phyloP scores from a whole-genome alignment of 2,113 vertebrate genomes.

The Nicator chloris region DNA sequence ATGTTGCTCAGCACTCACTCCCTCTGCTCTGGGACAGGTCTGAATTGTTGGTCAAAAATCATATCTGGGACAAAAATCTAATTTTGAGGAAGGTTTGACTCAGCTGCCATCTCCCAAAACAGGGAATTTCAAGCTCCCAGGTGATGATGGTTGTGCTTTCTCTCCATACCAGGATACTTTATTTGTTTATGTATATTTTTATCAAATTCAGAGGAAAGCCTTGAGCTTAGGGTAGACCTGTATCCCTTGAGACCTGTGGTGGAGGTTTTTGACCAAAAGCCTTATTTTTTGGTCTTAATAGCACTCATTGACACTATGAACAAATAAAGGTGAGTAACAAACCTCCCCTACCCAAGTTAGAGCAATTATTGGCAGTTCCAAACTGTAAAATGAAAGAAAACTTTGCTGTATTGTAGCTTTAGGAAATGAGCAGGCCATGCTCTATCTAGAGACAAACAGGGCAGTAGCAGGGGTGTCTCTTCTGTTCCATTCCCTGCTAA shows the following conservation, averaged over 20 bases:
- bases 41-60: background rate
- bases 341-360: background rate
- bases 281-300: background rate
- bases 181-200: background rate
- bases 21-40: background rate
- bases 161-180: background rate
- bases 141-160: background rate
- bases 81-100: background rate
- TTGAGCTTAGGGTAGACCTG: background rate
- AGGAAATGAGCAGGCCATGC: background rate
- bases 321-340: background rate
- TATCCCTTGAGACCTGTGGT: background rate
- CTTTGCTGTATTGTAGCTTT: background rate
- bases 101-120: background rate
- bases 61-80: accelerated
- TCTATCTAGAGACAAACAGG: background rate
- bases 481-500: background rate
- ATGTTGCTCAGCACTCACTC: background rate
- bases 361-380: background rate
- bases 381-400: background rate
- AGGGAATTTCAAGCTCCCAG: background rate
- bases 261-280: background rate
- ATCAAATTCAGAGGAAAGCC: background rate
- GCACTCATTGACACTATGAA: accelerated
- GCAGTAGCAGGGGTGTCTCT: background rate